A percentile compares a stretch with the other conserved stretches of the same genome.
phyloP scores from a whole-genome alignment of 2,113 vertebrate species.

The Etheostoma spectabile region DNA sequence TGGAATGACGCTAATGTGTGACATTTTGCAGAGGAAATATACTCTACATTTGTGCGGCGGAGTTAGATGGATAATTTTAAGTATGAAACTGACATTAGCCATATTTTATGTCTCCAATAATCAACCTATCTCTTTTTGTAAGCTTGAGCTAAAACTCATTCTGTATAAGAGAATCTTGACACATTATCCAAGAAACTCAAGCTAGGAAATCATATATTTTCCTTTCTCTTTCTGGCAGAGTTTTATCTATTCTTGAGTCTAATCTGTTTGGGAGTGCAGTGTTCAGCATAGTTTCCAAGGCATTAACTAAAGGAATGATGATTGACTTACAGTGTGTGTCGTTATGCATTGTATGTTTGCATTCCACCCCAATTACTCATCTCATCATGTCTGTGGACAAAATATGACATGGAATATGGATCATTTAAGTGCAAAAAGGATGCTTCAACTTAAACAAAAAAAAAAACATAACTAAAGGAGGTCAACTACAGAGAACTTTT shows the following conservation, averaged over 20 bases:
- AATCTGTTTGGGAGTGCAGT: conserved; percentile 30
- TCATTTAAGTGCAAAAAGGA: conserved; percentile 14
- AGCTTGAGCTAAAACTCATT: conserved; percentile 45
- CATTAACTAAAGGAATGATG: conserved; percentile 37
- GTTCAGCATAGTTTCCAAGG: conserved; percentile 38
- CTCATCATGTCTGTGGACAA: conserved; percentile 14
- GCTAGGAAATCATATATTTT: not conserved
- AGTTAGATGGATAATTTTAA: conserved; percentile 43
- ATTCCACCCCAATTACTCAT: conserved; percentile 38
- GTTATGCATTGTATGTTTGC: conserved; percentile 6
- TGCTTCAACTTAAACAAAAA: not conserved
- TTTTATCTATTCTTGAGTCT: conserved; percentile 13
- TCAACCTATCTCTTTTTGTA: conserved; percentile 49
- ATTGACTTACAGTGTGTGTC: conserved; percentile 40
- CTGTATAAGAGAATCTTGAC: conserved; percentile 5
- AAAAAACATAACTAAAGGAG: conserved; percentile 13
- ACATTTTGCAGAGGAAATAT: conserved; percentile 40
- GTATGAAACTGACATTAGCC: conserved; percentile 29
- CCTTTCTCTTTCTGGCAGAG: not conserved
- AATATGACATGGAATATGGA: conserved; percentile 29
- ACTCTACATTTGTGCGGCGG: conserved; percentile 9
- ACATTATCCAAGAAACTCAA: conserved; percentile 17
- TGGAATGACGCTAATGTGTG: conserved; percentile 35
- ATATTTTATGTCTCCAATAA: conserved; percentile 47
- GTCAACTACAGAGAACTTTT: conserved; percentile 48